Evolutionary conservation across 2,888 invertebrate species (phyloP), one percentile per base, ranked within the genome.

Genomic region (Salpingus planirostris): DNA sequence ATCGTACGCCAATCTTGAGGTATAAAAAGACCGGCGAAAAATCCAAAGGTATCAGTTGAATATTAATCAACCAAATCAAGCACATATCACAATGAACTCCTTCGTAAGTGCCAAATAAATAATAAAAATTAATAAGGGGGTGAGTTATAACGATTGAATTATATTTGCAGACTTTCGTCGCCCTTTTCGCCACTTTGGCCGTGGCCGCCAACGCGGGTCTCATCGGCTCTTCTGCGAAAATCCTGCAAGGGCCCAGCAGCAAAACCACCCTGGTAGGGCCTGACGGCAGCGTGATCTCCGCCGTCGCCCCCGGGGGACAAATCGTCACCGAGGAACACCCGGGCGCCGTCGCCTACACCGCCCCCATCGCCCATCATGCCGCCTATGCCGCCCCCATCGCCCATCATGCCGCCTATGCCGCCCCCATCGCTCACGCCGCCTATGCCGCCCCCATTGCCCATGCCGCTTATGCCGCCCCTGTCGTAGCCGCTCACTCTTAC

Each of bases 201-300:
- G 26, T 27, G 15, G 27, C 36, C 13, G 6, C 6, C 23, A 10
- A 8, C 15, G 15, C 27, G 7, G 11, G 13, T 8, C 18, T 22
- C 11, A 2, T 13, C 14, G 4, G 13, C 8, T 13, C 14, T 10
- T 5, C 5, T 18, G 46, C 49, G 2, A 42, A 40, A 21, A 42
- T 56, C 22, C 35, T 57, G 14, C 55, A 55, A 43, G 55, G 55
- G 35, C 55, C 55, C 5, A 54, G 54, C 44, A 41, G 44, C 27
- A 52, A 46, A 26, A 42, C 49, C 8, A 53, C 51, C 11, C 31
- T 54, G 3, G 44, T 50, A 5, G 55, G 53, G 13, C 46, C 48
- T 15, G 55, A 55, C 22, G 52, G 54, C 13, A 55, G 55, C 34
- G 41, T 45, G 6, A 52, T 55, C 30, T 49, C 50, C 4, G 43